Evolutionary conservation across 1,140 invertebrate genomes (phyloP).

Genomic region (Microplitis demolitor): DNA sequence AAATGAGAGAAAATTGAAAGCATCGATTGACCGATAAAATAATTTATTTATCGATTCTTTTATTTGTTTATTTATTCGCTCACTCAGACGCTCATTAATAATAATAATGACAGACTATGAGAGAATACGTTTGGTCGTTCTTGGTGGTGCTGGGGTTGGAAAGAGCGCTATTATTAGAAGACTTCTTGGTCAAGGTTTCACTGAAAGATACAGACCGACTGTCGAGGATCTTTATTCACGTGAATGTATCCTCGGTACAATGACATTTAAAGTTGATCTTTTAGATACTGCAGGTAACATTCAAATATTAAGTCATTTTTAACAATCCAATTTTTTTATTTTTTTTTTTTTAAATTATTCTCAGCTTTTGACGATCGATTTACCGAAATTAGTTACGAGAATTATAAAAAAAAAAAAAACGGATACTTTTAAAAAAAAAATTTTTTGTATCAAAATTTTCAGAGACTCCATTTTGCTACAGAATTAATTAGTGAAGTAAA

Average conservation of each 20-base stretch:
- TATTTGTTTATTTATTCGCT: background rate
- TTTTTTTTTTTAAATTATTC: conserved; percentile 8
- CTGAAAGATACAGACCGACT: conserved; percentile 83
- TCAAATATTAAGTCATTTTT: background rate
- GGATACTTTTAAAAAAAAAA: too few relatives aligned
- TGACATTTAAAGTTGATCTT: conserved; percentile 84
- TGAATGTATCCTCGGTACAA: conserved; percentile 79
- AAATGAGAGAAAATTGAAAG: too few relatives aligned
- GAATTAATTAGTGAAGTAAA: too few relatives aligned
- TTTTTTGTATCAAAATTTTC: too few relatives aligned
- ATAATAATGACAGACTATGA: conserved; percentile 72
- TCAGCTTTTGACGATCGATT: background rate
- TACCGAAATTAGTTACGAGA: too few relatives aligned
- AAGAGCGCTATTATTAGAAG: conserved; percentile 87
- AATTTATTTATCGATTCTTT: too few relatives aligned
- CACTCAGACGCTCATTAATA: background rate
- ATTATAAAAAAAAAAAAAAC: too few relatives aligned
- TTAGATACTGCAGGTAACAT: conserved; percentile 76
- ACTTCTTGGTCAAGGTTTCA: conserved; percentile 84
- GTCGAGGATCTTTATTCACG: conserved; percentile 89
- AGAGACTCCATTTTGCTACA: too few relatives aligned
- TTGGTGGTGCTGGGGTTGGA: conserved; percentile 83
- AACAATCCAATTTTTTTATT: too few relatives aligned
- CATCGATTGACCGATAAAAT: too few relatives aligned
- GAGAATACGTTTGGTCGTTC: conserved; percentile 81